Percentiles rank a stretch among this genome's conserved stretches.
phyloP scores from a whole-genome alignment of 2,888 invertebrate genomes.

The Chymomyza caudatula region DNA sequence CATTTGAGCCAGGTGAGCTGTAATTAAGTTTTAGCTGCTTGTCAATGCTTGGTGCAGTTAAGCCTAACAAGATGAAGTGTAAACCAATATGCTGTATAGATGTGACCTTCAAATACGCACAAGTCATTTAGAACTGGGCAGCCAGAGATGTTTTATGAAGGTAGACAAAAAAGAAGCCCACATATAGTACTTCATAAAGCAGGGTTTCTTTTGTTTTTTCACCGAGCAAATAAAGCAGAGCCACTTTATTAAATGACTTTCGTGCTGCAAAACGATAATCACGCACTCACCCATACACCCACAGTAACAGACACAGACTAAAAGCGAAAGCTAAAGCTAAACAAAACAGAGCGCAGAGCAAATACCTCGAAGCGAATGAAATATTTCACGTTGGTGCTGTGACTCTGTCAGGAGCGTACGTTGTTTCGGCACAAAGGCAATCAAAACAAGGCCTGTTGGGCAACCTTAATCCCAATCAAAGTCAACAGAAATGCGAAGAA shows the following conservation, averaged over 20 bases:
- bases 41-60: too few species aligned
- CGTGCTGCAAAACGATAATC: constrained; percentile 52
- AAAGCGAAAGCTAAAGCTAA: constrained; percentile 27
- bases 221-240: constrained; percentile 5
- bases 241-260: constrained; percentile 64
- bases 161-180: neutral
- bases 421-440: constrained; percentile 53
- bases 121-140: too few species aligned
- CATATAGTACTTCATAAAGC: neutral
- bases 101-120: constrained; percentile 25
- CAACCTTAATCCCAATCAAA: constrained; percentile 69
- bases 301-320: neutral
- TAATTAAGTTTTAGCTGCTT: neutral
- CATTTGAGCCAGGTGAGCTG: constrained; percentile 72
- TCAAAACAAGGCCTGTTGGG: constrained; percentile 58
- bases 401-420: neutral
- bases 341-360: constrained; percentile 18
- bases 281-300: constrained; percentile 29
- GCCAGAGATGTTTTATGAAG: constrained; percentile 2
- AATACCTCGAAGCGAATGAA: constrained; percentile 68
- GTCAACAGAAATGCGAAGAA: constrained; percentile 47
- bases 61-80: neutral
- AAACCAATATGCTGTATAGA: neutral
- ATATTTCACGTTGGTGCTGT: constrained; percentile 56
- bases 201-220: neutral